Base-by-base conservation (phyloP, 2,888 invertebrate genomes). In the Branchipolynoe longqiensis region DNA sequence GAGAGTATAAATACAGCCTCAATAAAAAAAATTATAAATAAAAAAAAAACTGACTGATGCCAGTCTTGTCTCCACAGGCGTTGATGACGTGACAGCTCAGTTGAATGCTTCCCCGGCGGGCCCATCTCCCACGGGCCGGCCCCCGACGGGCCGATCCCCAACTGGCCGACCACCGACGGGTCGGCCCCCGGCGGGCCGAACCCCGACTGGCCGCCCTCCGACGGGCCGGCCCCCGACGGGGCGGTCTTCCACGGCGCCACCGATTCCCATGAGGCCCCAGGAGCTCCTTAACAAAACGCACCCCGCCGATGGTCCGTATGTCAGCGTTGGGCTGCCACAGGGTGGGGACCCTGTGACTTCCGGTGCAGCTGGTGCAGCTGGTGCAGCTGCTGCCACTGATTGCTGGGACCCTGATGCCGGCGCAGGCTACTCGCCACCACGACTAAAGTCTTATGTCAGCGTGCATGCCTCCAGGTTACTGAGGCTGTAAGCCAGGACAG, bases 381-480 rank as follows among this genome's bases (percentile, higher is more conserved):
- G 4, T n/a, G 73, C 4, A 2, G 38, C 73, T 40, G 36, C 4
- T 31, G 12, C 0, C 1, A 41, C 41, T 28, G 78, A 78, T 3
- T 78, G 48, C 28, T 78, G 78, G 78, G 78, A 78, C 48, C 48
- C 78, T 6, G 78, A 78, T 28, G 82, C 48, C 62, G 31, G 83
- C 12, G 62, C 48, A 38, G 58, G 59, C 59, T 83, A 82, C 25
- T 78, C 86, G 1, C 83, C 84, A 8, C 86, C 85, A 33, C 54
- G 85, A n/a, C 74, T 86, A 4, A 86, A 86, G 82, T 38, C 85
- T n/a, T 86, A 85, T 58, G 73, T 73, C 14, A 86, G 86, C 36
- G 86, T 73, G 18, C 40, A 74, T 6, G 82, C 85, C 4, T 82
- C 86, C 41, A 41, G 85, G 48, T 85, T 86, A 69, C 69, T 69